Base-by-base conservation (phyloP, 2,113 vertebrate species). In the Callocephalon fimbriatum region DNA sequence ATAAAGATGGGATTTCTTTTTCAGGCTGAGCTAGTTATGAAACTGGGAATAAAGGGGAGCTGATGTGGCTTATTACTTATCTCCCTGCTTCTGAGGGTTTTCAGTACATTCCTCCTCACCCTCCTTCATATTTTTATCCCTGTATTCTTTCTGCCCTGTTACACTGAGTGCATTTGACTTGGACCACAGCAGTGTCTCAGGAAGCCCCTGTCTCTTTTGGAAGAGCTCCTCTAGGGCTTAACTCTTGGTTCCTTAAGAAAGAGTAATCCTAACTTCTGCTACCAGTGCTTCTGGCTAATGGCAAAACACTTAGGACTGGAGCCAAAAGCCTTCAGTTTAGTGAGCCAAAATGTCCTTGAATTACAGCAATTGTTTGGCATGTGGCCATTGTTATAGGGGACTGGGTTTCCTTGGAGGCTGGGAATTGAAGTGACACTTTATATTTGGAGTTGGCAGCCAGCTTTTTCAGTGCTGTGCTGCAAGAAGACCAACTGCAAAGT, bases 361-460 rank as follows among this genome's bases (percentile, higher is more conserved):
- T 87, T 93, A 82, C 53, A 79, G 94, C 91, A 91, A 73, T 96
- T 94, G 40, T 94, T 78, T 97, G 97, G 96, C 94, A 82, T 85
- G 73, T 85, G 80, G 96, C 96, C 93, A 79, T 95, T 89, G 83
- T 96, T 94, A 47, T 76, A 61, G 92, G 42, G 68, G 79, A 80
- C 76, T 95, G 88, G 48, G 61, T 87, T 97, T 95, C 95, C 88
- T 86, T 92, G 72, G 94, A 93, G 94, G 73, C 86, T 89, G 70
- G 45, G 80, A 95, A 81, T 91, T 95, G 94, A 96, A 96, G 77
- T 95, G 95, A 91, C 94, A 87, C 86, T 91, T 95, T 84, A 85
- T 85, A 53, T 68, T 81, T 7, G 73, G 86, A 91, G 37, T 26
- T 97, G 88, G 73, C 94, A 96, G 92, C 62, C 83, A 53, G 86